These are phyloP conservation scores for Prorops nasuta DNA, from an alignment of 1,140 invertebrate genomes.

Conservation along the genomic window DNA sequence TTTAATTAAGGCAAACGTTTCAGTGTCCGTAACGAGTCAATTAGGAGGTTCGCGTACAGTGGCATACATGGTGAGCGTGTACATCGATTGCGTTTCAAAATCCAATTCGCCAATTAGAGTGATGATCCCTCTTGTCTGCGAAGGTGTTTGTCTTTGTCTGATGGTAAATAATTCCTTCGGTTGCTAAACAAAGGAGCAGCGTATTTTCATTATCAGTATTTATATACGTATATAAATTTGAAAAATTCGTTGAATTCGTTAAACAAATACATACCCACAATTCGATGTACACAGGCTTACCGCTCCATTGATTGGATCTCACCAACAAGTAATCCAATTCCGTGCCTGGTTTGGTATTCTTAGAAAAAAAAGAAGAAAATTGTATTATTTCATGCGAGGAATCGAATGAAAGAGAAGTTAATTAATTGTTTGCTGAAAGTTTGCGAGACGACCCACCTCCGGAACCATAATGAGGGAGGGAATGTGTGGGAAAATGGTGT, in stretches of 20 bases:
- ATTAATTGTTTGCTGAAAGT: not conserved
- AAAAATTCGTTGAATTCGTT: no score
- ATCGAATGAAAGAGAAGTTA: not conserved
- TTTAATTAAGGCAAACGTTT: slow-evolving; percentile 4
- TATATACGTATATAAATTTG: no score
- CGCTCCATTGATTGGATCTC: slow-evolving; percentile 72
- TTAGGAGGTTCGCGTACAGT: slow-evolving; percentile 63
- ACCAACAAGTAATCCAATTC: slow-evolving; percentile 79
- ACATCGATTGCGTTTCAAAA: slow-evolving; percentile 83
- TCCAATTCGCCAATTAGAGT: slow-evolving; percentile 73
- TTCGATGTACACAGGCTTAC: slow-evolving; percentile 77
- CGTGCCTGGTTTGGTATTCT: slow-evolving; percentile 76
- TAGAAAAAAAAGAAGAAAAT: slow-evolving; percentile 12
- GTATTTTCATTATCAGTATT: not conserved
- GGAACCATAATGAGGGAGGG: slow-evolving; percentile 76
- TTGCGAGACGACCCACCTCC: slow-evolving; percentile 69
- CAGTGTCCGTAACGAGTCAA: not conserved
- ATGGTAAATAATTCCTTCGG: slow-evolving; percentile 67
- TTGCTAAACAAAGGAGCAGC: no score
- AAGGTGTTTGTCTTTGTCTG: slow-evolving; percentile 70
- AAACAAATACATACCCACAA: slow-evolving; percentile 70
- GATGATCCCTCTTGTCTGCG: slow-evolving; percentile 74
- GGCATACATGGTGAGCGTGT: slow-evolving; percentile 76
- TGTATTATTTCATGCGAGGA: no score
- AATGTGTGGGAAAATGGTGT: slow-evolving; percentile 81